Evolutionary conservation across 2,888 invertebrate species (phyloP).

Genomic region (Exocentrus adspersus): DNA sequence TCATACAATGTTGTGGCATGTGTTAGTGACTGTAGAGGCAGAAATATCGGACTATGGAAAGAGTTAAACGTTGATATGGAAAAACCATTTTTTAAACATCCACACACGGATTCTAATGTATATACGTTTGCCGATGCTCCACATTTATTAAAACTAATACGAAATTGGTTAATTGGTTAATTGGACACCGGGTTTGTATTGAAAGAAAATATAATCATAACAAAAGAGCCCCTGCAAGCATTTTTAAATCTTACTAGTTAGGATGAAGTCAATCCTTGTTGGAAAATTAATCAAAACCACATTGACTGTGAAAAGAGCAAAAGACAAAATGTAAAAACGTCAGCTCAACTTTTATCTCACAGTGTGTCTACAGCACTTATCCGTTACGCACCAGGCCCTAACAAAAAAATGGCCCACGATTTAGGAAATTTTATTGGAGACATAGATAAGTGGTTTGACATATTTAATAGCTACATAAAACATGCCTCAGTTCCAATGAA

Average conservation of each 20-base stretch:
- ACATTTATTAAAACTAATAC: constrained; percentile 21
- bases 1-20: constrained; percentile 39
- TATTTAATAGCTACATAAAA: constrained; percentile 27
- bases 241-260: too few species aligned
- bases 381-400: neutral
- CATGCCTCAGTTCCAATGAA: constrained; percentile 6
- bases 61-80: constrained; percentile 24
- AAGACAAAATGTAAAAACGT: constrained; percentile 24
- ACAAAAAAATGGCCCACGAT: constrained; percentile 6
- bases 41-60: constrained; percentile 43
- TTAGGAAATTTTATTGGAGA: constrained; percentile 24
- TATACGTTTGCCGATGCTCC: constrained; percentile 29
- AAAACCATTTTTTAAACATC: constrained; percentile 34
- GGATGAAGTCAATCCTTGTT: constrained; percentile 9
- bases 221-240: too few species aligned
- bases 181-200: too few species aligned
- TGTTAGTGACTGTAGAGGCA: constrained; percentile 42
- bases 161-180: constrained; percentile 32
- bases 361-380: constrained; percentile 21
- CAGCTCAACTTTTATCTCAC: constrained; percentile 24
- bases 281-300: constrained; percentile 12
- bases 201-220: too few species aligned
- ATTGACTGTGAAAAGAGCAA: constrained; percentile 18
- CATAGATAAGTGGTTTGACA: constrained; percentile 26
- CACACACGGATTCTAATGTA: constrained; percentile 26